Conservation (phyloP, 2,113 vertebrate species). For the Gallinago paraguaiae region DNA sequence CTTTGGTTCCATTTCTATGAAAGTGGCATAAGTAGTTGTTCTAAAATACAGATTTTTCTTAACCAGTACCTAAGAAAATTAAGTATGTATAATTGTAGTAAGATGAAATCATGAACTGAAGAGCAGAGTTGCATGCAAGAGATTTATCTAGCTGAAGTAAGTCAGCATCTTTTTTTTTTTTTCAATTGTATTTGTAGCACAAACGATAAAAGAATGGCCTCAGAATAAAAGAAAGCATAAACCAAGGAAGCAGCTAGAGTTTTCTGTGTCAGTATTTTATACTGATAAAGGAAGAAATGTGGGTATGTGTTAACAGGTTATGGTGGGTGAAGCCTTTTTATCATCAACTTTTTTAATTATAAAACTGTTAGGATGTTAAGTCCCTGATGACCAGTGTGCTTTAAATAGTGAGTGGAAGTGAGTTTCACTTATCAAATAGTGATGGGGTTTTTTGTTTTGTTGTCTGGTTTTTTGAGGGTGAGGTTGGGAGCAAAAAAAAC, state of each 20-base stretch:
- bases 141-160: not conserved
- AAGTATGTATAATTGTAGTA: not conserved
- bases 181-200: conserved; percentile 18
- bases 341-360: not conserved
- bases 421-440: not conserved
- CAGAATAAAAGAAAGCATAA: conserved; percentile 39
- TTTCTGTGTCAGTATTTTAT: conserved; percentile 70
- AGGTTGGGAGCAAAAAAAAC: not conserved
- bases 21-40: not conserved
- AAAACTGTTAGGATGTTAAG: not conserved
- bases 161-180: not conserved
- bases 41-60: not conserved
- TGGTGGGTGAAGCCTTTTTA: not conserved
- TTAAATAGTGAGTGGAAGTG: not conserved
- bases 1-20: not conserved
- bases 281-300: conserved; percentile 69
- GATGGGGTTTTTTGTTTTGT: not conserved
- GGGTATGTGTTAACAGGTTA: conserved; percentile 62
- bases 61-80: not conserved
- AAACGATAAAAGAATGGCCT: conserved; percentile 10
- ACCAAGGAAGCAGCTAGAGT: conserved; percentile 2
- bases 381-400: not conserved
- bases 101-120: not conserved
- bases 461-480: too few species aligned
- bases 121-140: not conserved